A percentile compares a stretch with the other conserved stretches of the same genome.
phyloP scores from a whole-genome alignment of 1,140 invertebrate genomes.

The Zaprionus taronus region DNA sequence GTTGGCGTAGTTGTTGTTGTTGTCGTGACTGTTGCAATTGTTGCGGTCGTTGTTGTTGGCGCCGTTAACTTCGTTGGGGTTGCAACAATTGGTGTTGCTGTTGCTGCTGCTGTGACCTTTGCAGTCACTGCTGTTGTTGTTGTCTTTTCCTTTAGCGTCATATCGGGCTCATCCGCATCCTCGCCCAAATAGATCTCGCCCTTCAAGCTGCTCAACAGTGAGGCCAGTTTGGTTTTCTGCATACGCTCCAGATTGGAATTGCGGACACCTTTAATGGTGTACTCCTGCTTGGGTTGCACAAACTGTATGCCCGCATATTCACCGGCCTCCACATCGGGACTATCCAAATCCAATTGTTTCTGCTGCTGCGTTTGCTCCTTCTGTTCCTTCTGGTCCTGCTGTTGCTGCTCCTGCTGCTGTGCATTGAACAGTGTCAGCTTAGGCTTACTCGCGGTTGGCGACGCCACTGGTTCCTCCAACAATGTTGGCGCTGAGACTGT shows the following conservation, averaged over 20 bases:
- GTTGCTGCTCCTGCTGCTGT: conserved; percentile 14
- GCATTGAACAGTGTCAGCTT: conserved; percentile 80
- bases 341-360: conserved; percentile 39
- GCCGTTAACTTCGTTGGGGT: neutral
- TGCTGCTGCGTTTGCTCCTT: conserved; percentile 12
- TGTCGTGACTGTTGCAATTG: conserved; percentile 7
- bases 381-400: conserved; percentile 3
- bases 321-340: conserved; percentile 63
- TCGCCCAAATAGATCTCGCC: conserved; percentile 74
- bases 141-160: conserved; percentile 8
- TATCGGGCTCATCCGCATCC: conserved; percentile 50
- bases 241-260: conserved; percentile 72
- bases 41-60: neutral
- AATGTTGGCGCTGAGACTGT: conserved; percentile 50
- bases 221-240: conserved; percentile 76
- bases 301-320: conserved; percentile 78
- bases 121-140: neutral
- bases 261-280: conserved; percentile 33
- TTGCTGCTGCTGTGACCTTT: neutral
- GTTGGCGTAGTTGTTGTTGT: conserved; percentile 9
- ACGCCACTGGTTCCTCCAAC: neutral
- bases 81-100: conserved; percentile 17
- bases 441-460: conserved; percentile 41
- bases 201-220: conserved; percentile 75
- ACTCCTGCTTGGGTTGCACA: conserved; percentile 74